Evolutionary conservation across 2,797 vertebrate genomes (phyloP).

Genomic region (Myripristis murdjan): DNA sequence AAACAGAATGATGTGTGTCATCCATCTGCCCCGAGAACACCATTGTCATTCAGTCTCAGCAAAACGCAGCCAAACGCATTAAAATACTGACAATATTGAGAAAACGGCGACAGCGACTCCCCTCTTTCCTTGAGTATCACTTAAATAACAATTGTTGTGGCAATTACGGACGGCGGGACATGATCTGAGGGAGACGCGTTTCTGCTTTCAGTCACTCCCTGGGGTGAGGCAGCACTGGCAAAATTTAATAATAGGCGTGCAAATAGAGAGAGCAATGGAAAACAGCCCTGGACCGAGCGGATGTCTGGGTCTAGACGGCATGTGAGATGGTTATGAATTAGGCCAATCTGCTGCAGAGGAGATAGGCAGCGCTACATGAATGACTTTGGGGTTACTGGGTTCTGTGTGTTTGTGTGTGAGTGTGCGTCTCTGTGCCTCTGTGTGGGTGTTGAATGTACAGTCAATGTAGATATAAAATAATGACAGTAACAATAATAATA

Average conservation of each 20-base stretch:
- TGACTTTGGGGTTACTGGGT: no score
- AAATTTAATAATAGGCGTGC: conserved; percentile 40
- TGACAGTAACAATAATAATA: no score
- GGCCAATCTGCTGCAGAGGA: neutral
- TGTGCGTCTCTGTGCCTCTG: no score
- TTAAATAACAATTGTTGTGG: conserved; percentile 61
- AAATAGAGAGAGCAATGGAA: conserved; percentile 12
- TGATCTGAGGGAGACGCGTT: conserved; percentile 53
- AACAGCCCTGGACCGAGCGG: conserved; percentile 10
- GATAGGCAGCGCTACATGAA: no score
- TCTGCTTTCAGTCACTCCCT: conserved; percentile 33
- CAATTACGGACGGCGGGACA: conserved; percentile 57
- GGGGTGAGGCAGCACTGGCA: conserved; percentile 22
- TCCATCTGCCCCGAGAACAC: conserved; percentile 17
- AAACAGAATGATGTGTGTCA: conserved; percentile 6
- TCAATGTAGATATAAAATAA: no score
- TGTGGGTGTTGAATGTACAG: no score
- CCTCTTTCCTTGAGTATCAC: conserved; percentile 33
- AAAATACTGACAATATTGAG: conserved; percentile 47
- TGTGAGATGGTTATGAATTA: conserved; percentile 1
- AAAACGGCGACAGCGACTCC: conserved; percentile 9
- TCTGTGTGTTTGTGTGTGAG: conserved; percentile 1
- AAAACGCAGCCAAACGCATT: conserved; percentile 19
- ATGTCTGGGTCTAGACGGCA: neutral
- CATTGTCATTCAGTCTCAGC: conserved; percentile 2